These are phyloP conservation scores for Tenebrio molitor DNA, from an alignment of 1,140 invertebrate species.

Conservation along the genomic window DNA sequence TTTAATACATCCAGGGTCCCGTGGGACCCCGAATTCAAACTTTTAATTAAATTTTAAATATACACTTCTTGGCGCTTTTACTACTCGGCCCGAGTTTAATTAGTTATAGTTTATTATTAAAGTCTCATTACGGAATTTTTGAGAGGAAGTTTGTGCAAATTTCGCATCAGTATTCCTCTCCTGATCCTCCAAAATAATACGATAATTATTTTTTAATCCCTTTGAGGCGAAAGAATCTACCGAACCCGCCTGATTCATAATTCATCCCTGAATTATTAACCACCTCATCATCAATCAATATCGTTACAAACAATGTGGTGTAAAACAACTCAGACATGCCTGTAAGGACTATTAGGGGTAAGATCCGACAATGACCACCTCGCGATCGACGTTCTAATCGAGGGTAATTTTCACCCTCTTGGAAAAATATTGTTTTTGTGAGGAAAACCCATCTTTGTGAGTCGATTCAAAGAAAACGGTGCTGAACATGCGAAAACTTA, in stretches of 20 bases:
- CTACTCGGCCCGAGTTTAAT: constrained; percentile 7
- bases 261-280: constrained; percentile 33
- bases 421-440: constrained; percentile 12
- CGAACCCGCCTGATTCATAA: constrained; percentile 17
- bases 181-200: too few relatives aligned
- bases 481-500: not conserved
- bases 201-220: constrained; percentile 23
- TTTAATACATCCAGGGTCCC: not conserved
- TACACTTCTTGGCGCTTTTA: not conserved
- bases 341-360: constrained; percentile 22
- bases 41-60: constrained; percentile 32
- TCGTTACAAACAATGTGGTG: constrained; percentile 25
- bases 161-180: too few relatives aligned
- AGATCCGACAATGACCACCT: constrained; percentile 4
- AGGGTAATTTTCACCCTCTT: constrained; percentile 18
- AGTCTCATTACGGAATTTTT: constrained; percentile 13
- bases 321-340: constrained; percentile 20
- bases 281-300: constrained; percentile 25
- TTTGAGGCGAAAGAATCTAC: not conserved
- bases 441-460: constrained; percentile 8
- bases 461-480: constrained; percentile 6
- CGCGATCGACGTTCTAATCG: constrained; percentile 16
- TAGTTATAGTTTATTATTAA: constrained; percentile 32
- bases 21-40: not conserved
- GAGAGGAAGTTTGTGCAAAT: too few relatives aligned